A percentile compares a stretch with the other conserved stretches of the same genome.
phyloP scores from a whole-genome alignment of 2,888 invertebrate genomes.

The Anthophora plumipes region DNA sequence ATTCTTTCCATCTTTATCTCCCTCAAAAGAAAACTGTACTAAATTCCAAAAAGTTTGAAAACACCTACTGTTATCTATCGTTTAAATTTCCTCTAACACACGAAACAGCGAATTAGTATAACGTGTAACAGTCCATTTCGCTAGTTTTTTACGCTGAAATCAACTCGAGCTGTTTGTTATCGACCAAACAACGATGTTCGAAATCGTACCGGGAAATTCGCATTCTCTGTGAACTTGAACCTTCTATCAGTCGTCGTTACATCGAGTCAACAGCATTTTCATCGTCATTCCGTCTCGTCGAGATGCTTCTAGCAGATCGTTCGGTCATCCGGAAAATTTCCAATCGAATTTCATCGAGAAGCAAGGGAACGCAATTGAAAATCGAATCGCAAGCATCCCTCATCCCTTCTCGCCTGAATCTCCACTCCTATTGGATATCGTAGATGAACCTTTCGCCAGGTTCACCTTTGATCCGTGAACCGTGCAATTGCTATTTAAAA shows the following conservation, averaged over 20 bases:
- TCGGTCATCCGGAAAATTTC: constrained; percentile 62
- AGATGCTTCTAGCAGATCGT: constrained; percentile 38
- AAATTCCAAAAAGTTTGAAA: neutral
- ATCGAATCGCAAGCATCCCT: constrained; percentile 36
- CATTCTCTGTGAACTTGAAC: constrained; percentile 54
- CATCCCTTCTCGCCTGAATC: neutral
- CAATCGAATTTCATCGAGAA: constrained; percentile 52
- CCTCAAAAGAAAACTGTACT: neutral
- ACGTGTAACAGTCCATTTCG: neutral
- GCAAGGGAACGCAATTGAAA: constrained; percentile 21
- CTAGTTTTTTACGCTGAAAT: neutral
- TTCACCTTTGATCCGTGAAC: constrained; percentile 29
- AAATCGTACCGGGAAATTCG: neutral
- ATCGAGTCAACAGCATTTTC: constrained; percentile 69
- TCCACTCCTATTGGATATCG: neutral
- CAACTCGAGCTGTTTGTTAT: neutral
- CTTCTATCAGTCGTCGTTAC: constrained; percentile 10
- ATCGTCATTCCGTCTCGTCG: constrained; percentile 53
- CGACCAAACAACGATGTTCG: neutral
- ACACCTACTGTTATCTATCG: neutral
- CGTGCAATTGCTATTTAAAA: neutral
- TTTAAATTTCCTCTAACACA: neutral
- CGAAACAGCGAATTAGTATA: neutral
- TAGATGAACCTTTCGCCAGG: constrained; percentile 10
- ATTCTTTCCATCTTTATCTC: neutral